A percentile compares a stretch with the other conserved stretches of the same genome.
phyloP scores from a whole-genome alignment of 2,797 vertebrate species.

The Diglossa cyanea region DNA sequence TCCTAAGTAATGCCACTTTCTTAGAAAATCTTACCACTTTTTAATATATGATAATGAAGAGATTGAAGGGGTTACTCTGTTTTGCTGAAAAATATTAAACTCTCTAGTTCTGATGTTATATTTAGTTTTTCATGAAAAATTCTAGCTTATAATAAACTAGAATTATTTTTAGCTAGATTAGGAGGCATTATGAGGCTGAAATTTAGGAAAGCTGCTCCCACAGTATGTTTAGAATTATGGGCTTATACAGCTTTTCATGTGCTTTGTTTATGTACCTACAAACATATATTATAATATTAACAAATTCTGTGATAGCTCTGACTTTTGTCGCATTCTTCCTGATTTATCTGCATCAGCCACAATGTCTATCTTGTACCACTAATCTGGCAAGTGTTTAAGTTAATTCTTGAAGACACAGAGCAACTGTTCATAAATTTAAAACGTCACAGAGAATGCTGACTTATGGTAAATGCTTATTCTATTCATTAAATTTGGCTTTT shows the following conservation, averaged over 20 bases:
- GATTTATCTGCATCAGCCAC: background rate
- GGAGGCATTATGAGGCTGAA: background rate
- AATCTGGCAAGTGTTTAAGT: background rate
- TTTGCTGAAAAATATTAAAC: background rate
- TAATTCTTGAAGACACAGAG: constrained; percentile 12
- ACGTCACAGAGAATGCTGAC: background rate
- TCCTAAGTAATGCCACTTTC: background rate
- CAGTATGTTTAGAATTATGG: background rate
- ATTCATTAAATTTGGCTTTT: background rate
- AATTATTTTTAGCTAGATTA: background rate
- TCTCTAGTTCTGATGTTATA: background rate
- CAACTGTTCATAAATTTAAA: background rate
- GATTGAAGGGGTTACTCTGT: background rate
- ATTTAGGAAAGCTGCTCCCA: background rate
- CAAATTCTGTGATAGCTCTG: background rate
- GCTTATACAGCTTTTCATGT: background rate
- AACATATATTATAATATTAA: background rate
- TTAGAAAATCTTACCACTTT: background rate
- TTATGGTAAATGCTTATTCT: background rate
- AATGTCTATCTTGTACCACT: background rate
- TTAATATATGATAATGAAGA: background rate
- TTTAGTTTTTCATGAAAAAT: background rate
- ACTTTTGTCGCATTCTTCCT: background rate
- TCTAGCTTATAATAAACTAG: background rate
- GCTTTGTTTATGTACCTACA: background rate